Base-by-base conservation (phyloP, 2,797 vertebrate genomes). In the Nyctalus aviator region DNA sequence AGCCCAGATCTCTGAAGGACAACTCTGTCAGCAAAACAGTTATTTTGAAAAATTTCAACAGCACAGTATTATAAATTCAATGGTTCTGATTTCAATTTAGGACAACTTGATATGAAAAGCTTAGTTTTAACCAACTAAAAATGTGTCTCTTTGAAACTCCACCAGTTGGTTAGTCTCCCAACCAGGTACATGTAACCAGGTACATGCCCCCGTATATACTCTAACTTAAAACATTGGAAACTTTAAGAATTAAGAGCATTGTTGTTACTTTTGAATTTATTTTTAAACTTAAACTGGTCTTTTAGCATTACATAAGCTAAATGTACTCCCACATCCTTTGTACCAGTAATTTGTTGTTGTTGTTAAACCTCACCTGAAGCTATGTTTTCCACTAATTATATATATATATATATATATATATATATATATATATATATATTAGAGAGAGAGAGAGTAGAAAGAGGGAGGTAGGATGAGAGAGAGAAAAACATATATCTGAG, bases 1-100 rank as follows among this genome's bases (percentile, higher is more conserved):
- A 78, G 41, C 53, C 18, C 41, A 76, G 13, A 86, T 50, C 41
- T 82, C 81, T 82, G 15, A 92, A 91, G 83, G 66, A 68, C 23
- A 83, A 72, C 37, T 32, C 10, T 79, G 4, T 48, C 44, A 84
- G 23, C 23, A 59, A 71, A 79, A 85, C 8, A 82, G 25, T 57
- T 53, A 71, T 10, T 69, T 78, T 72, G 2, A n/a, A 57, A 92
- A 57, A 79, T 57, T 13, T 95, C 88, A 78, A 17, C 11, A 84
- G 27, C 17, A 44, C 11, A 68, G 20, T 6, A 46, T 35, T 30
- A 48, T 66, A 48, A 48, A 93, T 73, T 75, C 41, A 6, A 68
- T 68, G 50, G 46, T 17, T 75, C n/a, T 78, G 11, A 82, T 64
- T 55, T 44, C 82, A 83, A 66, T 37, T 41, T 27, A 8, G 78